Conservation (phyloP, 2,797 vertebrate species). For the Darevskia nairensis region DNA sequence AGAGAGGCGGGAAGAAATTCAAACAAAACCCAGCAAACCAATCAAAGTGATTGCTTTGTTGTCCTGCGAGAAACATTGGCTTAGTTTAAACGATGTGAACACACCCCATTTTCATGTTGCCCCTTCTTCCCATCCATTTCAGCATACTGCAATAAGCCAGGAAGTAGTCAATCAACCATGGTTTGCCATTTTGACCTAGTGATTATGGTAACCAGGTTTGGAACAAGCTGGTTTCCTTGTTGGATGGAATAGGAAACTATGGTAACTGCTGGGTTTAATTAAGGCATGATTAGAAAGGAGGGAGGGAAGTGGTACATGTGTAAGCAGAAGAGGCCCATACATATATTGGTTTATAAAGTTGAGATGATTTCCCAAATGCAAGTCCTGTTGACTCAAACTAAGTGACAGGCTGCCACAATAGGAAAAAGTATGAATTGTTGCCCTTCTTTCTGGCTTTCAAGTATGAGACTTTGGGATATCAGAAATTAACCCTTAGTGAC, state of each 20-base stretch:
- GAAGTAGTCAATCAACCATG: neutral
- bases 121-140: neutral
- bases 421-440: neutral
- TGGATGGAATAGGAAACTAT: neutral
- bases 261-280: neutral
- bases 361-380: neutral
- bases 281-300: neutral
- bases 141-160: neutral
- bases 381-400: conserved; percentile 8
- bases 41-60: no score
- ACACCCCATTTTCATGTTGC: no score
- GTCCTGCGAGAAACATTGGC: no score
- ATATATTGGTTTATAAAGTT: neutral
- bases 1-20: no score
- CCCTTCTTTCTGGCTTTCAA: fast-evolving
- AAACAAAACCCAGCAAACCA: no score
- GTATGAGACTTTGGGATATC: neutral
- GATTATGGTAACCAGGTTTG: neutral
- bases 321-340: neutral
- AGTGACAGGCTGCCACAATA: neutral
- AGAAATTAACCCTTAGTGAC: neutral
- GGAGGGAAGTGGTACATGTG: no score
- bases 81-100: no score
- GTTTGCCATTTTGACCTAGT: neutral
- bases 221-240: neutral